Conservation (phyloP, 2,888 invertebrate genomes). For the Ophion ventricosus region DNA sequence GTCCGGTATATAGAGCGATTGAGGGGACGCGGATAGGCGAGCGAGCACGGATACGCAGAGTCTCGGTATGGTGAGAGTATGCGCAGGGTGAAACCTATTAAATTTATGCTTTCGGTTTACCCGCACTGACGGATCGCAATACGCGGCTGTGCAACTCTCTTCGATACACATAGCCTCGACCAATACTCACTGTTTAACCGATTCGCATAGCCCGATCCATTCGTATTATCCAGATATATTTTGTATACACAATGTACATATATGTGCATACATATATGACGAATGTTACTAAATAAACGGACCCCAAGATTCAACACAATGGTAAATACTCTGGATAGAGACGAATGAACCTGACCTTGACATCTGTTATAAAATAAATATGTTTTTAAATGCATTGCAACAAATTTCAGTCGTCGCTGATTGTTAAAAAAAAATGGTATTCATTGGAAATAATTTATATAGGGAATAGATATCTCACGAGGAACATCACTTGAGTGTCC, state of each 20-base stretch:
- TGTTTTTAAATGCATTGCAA: not conserved
- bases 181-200: conserved; percentile 73
- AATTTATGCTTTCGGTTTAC: conserved; percentile 83
- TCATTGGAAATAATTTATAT: not conserved
- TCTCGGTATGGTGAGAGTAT: conserved; percentile 43
- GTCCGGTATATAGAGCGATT: conserved; percentile 18
- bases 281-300: not conserved
- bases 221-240: conserved; percentile 3
- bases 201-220: conserved; percentile 77
- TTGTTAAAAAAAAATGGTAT: not conserved
- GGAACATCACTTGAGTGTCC: too few relatives aligned
- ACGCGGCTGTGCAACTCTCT: conserved; percentile 75
- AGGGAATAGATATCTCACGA: too few relatives aligned
- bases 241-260: not conserved
- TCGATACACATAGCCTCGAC: conserved; percentile 43
- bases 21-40: conserved; percentile 35
- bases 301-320: not conserved
- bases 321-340: not conserved
- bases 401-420: not conserved
- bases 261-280: not conserved
- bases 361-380: not conserved
- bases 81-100: conserved; percentile 80
- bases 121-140: conserved; percentile 83
- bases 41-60: conserved; percentile 31
- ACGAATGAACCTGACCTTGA: not conserved